Evolutionary conservation across 2,113 vertebrate species (phyloP), one percentile per base, ranked within the genome.

Genomic region (Erythrolamprus reginae): DNA sequence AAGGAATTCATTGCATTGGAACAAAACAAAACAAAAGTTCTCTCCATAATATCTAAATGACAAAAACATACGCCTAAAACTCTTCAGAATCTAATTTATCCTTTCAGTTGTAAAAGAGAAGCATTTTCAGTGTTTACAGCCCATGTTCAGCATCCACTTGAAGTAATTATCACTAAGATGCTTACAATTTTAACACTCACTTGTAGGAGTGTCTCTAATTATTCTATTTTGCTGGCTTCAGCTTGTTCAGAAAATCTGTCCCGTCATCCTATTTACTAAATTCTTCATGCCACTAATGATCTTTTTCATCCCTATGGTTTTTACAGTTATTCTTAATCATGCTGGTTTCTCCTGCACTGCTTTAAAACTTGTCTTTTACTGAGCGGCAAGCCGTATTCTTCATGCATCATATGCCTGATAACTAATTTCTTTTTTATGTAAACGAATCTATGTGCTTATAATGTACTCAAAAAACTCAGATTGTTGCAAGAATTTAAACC

Each of bases 221-320:
- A 84, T 1, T 12, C 4, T 89, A 26, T 8, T 56, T 93, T 93
- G 1, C 82, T 90, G 5, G 83, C 28, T 47, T 92, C 86, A 87
- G 3, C 5, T 70, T 88, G 19, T 88, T 91, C 50, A 90, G 33
- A 95, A 93, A 94, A 92, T 89, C 7, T 92, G 4, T 88, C 82
- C 91, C 89, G 85, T 84, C 5, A 70, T 87, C 91, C 10, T 93
- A 42, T 86, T 85, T 90, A 88, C 82, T 26, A 86, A 52, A n/a
- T 23, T 87, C 65, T 88, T 95, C 93, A 21, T 94, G 3, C 1
- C 50, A 55, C 48, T 89, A 53, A 89, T 92, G 4, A 8, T 86
- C 65, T 87, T 88, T 86, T 65, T 21, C 24, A 70, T 28, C 91
- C 26, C 77, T 2, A 50, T 84, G 0, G 82, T 94, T 51, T 82